Base-by-base conservation (phyloP, 2,888 invertebrate genomes). In the Helobdella robusta region DNA sequence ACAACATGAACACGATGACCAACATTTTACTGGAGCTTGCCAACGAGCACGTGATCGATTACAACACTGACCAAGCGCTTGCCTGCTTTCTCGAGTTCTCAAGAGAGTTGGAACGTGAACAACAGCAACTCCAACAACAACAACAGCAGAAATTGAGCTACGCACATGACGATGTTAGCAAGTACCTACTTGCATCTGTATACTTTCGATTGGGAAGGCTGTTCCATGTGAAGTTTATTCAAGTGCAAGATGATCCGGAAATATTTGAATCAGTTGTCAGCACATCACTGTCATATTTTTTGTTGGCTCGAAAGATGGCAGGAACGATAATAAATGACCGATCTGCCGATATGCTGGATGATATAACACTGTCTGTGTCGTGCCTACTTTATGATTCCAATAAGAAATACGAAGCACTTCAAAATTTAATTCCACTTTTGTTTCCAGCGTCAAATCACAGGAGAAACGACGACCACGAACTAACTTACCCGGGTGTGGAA, bases 21-120 rank as follows among this genome's bases (percentile, higher is more conserved):
- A 58, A 34, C 3, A 59, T 35, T 36, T 28, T 59, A 23, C 36
- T 20, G 1, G 59, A 59, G 36, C 35, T 59, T 36, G 59, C 59
- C 8, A 36, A 59, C 35, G 36, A 40, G 18, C 59, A 35, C 15
- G 35, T 59, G 40, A 40, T 36, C 40, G 23, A 32, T 20, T 59
- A 35, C 59, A 59, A 59, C 59, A 15, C 40, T 36, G 59, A 59
- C 18, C 59, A 59, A 35, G 35, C 59, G 34, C 59, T 59, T 23
- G 59, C 59, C 20, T 59, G 59, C 23, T 20, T 59, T 23, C n/a
- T 59, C 1, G 35, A 59, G 25, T 32, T 20, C 4, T 59, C 35
- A n/a, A 36, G 36, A 35, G 59, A 59, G 20, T 32, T 59, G 40
- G 59, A 59, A 34, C 18, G 23, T 15, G n/a, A n/a, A n/a, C n/a